These are phyloP conservation scores for rabbit (Oryctolagus cuniculus) DNA, from an alignment of 2,113 vertebrate genomes.

Conservation along the genomic window DNA sequence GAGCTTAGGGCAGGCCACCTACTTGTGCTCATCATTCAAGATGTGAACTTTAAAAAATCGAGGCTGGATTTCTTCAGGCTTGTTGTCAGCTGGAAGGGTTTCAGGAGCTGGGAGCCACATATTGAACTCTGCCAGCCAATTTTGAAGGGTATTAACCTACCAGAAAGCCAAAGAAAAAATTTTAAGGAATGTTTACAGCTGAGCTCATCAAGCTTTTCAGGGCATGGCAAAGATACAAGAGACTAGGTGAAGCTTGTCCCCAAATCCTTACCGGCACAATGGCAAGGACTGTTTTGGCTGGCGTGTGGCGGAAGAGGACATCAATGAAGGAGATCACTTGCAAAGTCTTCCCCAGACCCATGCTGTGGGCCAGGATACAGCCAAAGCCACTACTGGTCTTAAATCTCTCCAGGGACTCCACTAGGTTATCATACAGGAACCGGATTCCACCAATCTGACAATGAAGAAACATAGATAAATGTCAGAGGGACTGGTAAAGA, in stretches of 20 bases:
- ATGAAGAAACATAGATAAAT: conserved; percentile 54
- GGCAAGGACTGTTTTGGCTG: conserved; percentile 97
- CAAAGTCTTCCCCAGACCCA: conserved; percentile 98
- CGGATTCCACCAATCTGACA: conserved; percentile 97
- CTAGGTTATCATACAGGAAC: conserved; percentile 98
- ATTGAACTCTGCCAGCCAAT: conserved; percentile 98
- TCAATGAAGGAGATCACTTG: conserved; percentile 99
- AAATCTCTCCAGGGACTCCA: conserved; percentile 97
- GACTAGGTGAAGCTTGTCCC: not conserved
- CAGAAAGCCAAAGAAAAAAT: conserved; percentile 66
- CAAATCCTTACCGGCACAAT: conserved; percentile 96
- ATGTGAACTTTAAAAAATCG: conserved; percentile 97
- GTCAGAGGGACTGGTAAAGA: conserved; percentile 68
- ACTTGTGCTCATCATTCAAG: conserved; percentile 99
- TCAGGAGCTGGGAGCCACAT: conserved; percentile 97
- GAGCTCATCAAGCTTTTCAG: not conserved
- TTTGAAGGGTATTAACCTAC: conserved; percentile 98
- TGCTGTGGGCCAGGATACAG: conserved; percentile 98
- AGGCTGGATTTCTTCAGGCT: conserved; percentile 90
- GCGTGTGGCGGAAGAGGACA: conserved; percentile 95
- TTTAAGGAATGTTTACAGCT: conserved; percentile 54
- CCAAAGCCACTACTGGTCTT: conserved; percentile 98
- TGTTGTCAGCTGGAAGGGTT: conserved; percentile 91
- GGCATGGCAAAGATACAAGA: not conserved
- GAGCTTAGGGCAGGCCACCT: conserved; percentile 78